Percentiles rank a stretch among this genome's conserved stretches.
Evolutionary conservation across 2,797 vertebrate genomes (phyloP).

Genomic region (Arnoldichthys spilopterus): DNA sequence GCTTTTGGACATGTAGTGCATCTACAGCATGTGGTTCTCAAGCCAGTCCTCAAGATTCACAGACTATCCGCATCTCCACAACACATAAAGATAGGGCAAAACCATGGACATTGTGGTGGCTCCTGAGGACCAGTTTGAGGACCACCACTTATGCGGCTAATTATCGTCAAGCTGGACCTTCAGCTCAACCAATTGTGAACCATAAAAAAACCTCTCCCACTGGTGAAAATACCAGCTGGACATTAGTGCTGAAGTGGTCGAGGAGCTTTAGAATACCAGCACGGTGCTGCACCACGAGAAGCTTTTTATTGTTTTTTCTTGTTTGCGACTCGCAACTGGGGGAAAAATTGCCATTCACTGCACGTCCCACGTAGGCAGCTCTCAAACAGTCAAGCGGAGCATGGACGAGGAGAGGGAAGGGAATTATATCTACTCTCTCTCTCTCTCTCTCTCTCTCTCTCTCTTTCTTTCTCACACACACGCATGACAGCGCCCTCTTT

Average conservation of each 20-base stretch:
- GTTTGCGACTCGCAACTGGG: slow-evolving; percentile 37
- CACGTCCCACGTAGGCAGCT: slow-evolving; percentile 51
- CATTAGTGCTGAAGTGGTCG: slow-evolving; percentile 1
- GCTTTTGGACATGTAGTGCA: too few relatives aligned
- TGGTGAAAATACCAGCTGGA: background rate
- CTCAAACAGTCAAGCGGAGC: slow-evolving; percentile 47
- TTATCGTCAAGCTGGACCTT: too few relatives aligned
- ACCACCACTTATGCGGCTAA: too few relatives aligned
- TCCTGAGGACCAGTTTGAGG: too few relatives aligned
- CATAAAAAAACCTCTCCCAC: background rate
- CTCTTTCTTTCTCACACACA: slow-evolving; percentile 6
- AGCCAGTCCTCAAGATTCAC: too few relatives aligned
- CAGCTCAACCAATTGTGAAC: background rate
- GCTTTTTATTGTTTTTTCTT: slow-evolving; percentile 49
- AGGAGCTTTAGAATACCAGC: slow-evolving; percentile 10
- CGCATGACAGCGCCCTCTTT: slow-evolving; percentile 12
- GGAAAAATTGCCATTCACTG: slow-evolving; percentile 46
- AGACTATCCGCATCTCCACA: too few relatives aligned
- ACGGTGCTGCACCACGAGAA: slow-evolving; percentile 34
- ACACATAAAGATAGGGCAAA: too few relatives aligned
- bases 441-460: slow-evolving; percentile 4
- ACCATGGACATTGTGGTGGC: too few relatives aligned
- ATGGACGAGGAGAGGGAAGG: slow-evolving; percentile 53
- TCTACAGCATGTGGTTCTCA: too few relatives aligned
- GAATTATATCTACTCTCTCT: slow-evolving; percentile 25